Base-by-base conservation (phyloP, 2,888 invertebrate genomes). In the Agrotis segetum region DNA sequence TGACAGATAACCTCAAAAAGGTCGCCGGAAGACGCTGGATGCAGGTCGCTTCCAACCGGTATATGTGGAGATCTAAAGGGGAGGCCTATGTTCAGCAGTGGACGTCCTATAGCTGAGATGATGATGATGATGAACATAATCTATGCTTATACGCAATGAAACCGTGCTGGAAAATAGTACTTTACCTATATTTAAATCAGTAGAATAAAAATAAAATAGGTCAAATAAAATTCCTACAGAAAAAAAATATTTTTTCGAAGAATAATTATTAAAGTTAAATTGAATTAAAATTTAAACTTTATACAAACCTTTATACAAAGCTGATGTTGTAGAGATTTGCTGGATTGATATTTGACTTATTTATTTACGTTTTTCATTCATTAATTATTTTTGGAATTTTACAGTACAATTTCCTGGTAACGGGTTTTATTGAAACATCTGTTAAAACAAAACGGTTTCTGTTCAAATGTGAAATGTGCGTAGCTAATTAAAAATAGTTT, bases 371-470 rank as follows among this genome's bases (percentile, higher is more conserved):
- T n/a, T 52, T 64, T 40, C 40, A 34, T 13, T 17, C 19, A 3
- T 16, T 77, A 24, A 2, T 24, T 24, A 50, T 53, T 53, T 50
- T 49, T 0, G 17, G 4, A 21, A 5, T 24, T 47, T 44, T 76
- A 46, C 2, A 21, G 6, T 19, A 52, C 1, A 46, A 49, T 59
- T 50, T 56, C 19, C 34, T 34, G 13, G 47, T 29, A 44, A 24
- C 17, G 29, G 2, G 40, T 65, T 77, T 70, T 55, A 60, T 53
- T 53, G 17, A 75, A 49, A 59, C 50, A 34, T 19, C 34, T 69
- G 47, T 70, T 40, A 0, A 50, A 64, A 47, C 53, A 40, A 53
- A 72, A 53, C 13, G 4, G 11, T 40, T 29, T 29, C 16, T 47
- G n/a, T 49, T 46, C 4, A 47, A 29, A 16, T 1, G 1, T 56